These are phyloP conservation scores for Hartigia nigra DNA, from an alignment of 2,888 invertebrate species.

Conservation along the genomic window DNA sequence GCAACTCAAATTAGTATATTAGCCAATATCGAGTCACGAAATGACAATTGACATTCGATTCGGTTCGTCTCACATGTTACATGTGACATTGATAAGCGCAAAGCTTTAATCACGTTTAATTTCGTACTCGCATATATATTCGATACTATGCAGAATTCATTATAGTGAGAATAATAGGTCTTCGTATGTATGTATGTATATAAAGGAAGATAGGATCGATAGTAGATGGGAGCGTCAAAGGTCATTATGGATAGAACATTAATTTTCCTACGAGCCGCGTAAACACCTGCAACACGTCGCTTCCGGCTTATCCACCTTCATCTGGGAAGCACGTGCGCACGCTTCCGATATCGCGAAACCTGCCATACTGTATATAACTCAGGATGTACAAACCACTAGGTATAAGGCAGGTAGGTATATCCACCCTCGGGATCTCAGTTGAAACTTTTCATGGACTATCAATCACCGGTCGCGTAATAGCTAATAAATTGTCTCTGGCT, in stretches of 20 bases:
- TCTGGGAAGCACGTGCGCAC: conserved; percentile 19
- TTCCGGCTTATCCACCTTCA: conserved; percentile 20
- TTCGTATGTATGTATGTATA: neutral
- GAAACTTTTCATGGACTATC: conserved; percentile 6
- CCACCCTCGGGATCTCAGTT: neutral
- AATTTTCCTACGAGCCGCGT: neutral
- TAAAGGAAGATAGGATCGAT: neutral
- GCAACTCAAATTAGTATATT: neutral
- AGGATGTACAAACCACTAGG: neutral
- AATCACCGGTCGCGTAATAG: conserved; percentile 37
- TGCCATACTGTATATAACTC: neutral
- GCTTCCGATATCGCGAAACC: neutral
- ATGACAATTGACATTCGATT: neutral
- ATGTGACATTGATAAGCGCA: neutral
- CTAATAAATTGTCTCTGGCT: conserved; percentile 48
- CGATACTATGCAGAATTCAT: too few relatives aligned
- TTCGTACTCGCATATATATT: too few relatives aligned
- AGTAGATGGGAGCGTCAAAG: neutral
- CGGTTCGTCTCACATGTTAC: neutral
- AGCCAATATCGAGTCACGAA: neutral
- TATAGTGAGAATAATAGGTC: neutral
- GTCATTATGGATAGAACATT: neutral
- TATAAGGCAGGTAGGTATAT: neutral
- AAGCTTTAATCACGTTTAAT: too few relatives aligned
- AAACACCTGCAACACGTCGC: conserved; percentile 2